Percentiles rank a stretch among this genome's conserved stretches.
phyloP scores from a whole-genome alignment of 2,113 vertebrate species.

The Colius striatus region DNA sequence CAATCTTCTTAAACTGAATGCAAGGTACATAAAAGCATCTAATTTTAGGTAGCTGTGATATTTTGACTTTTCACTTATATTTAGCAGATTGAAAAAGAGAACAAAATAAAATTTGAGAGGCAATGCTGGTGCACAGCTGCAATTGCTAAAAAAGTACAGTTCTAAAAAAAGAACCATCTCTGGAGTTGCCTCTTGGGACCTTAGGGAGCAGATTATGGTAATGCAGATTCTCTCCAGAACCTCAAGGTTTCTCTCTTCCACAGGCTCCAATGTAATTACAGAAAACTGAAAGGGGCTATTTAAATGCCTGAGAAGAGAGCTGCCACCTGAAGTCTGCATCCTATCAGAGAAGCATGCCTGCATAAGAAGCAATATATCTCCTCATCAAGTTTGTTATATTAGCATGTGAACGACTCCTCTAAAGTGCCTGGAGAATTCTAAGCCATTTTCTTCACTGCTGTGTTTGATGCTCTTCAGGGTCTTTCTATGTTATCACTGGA shows the following conservation, averaged over 20 bases:
- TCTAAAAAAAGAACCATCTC: not conserved
- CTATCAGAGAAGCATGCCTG: not conserved
- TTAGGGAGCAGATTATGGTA: not conserved
- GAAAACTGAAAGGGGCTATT: not conserved
- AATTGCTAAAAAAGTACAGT: not conserved
- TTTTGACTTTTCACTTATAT: not conserved
- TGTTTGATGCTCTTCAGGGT: not conserved
- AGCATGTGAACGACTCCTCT: not conserved
- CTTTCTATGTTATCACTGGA: not conserved
- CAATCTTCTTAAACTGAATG: not conserved
- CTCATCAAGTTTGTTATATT: not conserved
- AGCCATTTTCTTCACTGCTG: not conserved
- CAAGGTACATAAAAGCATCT: not conserved
- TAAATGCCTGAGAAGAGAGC: not conserved
- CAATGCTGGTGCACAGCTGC: not conserved
- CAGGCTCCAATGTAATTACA: not conserved
- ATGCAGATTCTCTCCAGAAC: not conserved
- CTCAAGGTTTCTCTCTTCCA: not conserved
- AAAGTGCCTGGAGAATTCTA: not conserved
- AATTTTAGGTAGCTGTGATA: not conserved
- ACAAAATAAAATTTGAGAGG: not conserved
- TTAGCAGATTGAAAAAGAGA: not conserved
- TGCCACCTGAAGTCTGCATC: not conserved
- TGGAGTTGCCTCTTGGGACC: not conserved
- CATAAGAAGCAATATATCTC: not conserved